Base-by-base conservation (phyloP, 2,888 invertebrate species). In the Drosophila prostipennis region DNA sequence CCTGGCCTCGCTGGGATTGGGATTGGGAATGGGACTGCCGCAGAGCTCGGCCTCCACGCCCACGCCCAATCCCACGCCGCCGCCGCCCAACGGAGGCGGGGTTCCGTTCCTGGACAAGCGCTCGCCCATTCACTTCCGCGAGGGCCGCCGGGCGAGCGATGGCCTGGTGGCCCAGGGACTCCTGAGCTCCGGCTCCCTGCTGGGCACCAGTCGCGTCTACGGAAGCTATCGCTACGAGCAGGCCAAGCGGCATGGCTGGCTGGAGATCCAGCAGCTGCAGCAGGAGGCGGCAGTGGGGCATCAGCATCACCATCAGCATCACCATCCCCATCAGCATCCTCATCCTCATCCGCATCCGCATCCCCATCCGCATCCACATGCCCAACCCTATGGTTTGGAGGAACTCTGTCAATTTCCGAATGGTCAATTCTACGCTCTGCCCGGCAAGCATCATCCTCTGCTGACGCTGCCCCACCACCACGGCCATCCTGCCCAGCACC, bases 101-200 rank as follows among this genome's bases (percentile, higher is more conserved):
- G 46, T 14, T 45, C 95, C 14, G 93, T 87, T 84, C 23, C 75
- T 69, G 54, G 88, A 86, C 52, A 84, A 84, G 40, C 84, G 96
- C 71, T 97, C 97, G 65, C 97, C 98, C 0, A 96, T 97, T 8
- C 96, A 96, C 91, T 97, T 97, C 91, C 92, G 95, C 82, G 95
- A 95, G 92, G 95, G 95, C 3, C 93, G 97, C 54, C 94, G 98
- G 65, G 98, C 98, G 1, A 98, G 98, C 82, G 98, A 98, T 90
- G 98, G 98, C 6, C 92, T 98, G 45, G 97, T 98, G 29, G 96
- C 96, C 26, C 96, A 96, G 87, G 96, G 96, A 89, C 93, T 94
- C 16, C 78, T 91, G 26, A 94, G 92, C 65, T 93, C 94, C 43
- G 71, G 74, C 26, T 79, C 87, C n/a, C 74, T 83, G 53, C 69